Base-by-base conservation (phyloP, 2,888 invertebrate genomes). In the Drepana falcataria region DNA sequence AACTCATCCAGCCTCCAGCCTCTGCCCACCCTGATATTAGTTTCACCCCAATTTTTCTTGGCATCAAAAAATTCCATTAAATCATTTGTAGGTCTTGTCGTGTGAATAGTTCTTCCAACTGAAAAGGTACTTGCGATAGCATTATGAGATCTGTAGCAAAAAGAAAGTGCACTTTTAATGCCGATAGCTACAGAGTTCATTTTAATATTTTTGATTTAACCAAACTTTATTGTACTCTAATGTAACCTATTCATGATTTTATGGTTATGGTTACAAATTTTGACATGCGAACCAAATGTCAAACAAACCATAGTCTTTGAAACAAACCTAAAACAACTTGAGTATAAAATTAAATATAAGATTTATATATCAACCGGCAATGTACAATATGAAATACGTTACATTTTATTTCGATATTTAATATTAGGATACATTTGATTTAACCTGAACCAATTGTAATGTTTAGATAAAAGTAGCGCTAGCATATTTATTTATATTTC, bases 11-110 rank as follows among this genome's bases (percentile, higher is more conserved):
- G 82, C 59, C 90, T 94, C 99, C 99, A 99, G 3, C 96, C 93
- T 67, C 98, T 92, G 2, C 99, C 98, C 53, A 94, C 93, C 87
- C 93, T 94, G 4, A 98, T 93, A 75, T 94, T 93, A 40, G 89
- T 86, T 79, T 93, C 94, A 41, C 93, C 93, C 97, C 97, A 98
- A 83, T 98, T 96, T 65, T 95, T 95, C 72, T 95, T 92, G 34
- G 92, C 90, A 79, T 98, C 98, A 75, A 98, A 98, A 83, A 98
- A 98, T 81, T 97, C 96, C 95, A 95, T 95, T 51, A 97, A 81
- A 75, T 93, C 93, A 60, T 79, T 66, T 48, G 71, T 74, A 47
- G 72, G 69, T 48, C 70, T 65, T 5, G 93, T 92, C 35, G 91
- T 89, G 55, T 87, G 85, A 54, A 91, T 59, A 55, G 68, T 57